These are phyloP conservation scores for Trachymyrmex cornetzi DNA, from an alignment of 1,140 invertebrate species.

Conservation along the genomic window DNA sequence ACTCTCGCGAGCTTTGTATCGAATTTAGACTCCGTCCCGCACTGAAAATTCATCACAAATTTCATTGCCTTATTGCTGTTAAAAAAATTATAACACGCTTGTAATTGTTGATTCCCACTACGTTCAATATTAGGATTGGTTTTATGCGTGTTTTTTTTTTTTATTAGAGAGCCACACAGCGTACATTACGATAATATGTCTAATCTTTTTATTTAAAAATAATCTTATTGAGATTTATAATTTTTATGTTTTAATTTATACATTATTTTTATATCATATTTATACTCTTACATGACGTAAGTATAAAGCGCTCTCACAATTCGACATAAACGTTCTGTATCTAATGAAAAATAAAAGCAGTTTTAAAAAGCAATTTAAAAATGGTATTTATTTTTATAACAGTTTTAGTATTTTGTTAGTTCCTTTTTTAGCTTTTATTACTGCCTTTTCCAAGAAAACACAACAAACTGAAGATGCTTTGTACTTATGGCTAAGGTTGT, in stretches of 20 bases:
- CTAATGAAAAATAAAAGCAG: no score
- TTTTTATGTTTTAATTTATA: neutral
- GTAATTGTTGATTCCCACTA: conserved; percentile 11
- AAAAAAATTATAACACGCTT: conserved; percentile 22
- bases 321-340: no score
- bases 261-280: neutral
- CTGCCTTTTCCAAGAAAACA: no score
- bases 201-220: neutral
- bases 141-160: neutral
- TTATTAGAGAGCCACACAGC: neutral
- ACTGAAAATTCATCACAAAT: conserved; percentile 6
- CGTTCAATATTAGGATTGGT: neutral
- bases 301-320: no score
- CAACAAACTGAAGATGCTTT: no score
- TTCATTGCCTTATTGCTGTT: conserved; percentile 5
- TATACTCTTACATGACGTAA: neutral
- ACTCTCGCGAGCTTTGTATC: conserved; percentile 26
- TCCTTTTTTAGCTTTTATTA: no score
- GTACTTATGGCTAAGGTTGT: no score
- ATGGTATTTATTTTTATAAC: no score
- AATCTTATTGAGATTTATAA: neutral
- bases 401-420: no score
- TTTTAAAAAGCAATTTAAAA: no score
- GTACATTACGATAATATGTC: neutral
- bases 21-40: conserved; percentile 18